These are phyloP conservation scores for Rhamphomyia laevipes DNA, from an alignment of 2,888 invertebrate species.

Conservation along the genomic window DNA sequence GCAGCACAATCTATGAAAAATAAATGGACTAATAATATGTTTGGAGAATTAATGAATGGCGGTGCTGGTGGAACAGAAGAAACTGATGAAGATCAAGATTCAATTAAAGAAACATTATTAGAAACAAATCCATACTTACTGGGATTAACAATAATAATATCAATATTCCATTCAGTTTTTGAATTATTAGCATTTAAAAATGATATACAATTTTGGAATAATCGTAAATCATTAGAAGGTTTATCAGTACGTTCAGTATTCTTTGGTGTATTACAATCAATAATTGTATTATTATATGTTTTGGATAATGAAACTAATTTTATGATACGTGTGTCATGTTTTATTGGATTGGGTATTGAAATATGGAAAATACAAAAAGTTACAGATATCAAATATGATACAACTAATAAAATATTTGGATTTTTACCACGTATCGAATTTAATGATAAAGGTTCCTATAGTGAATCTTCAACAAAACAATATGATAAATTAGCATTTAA, in stretches of 20 bases:
- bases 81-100: slow-evolving; percentile 77
- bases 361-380: slow-evolving; percentile 99
- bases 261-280: slow-evolving; percentile 94
- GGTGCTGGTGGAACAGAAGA: slow-evolving; percentile 55
- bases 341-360: slow-evolving; percentile 90
- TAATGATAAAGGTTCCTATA: slow-evolving; percentile 93
- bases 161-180: slow-evolving; percentile 93
- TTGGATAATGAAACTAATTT: slow-evolving; percentile 98
- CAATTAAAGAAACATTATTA: slow-evolving; percentile 82
- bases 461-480: slow-evolving; percentile 81
- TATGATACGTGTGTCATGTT: slow-evolving; percentile 87
- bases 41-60: slow-evolving; percentile 55
- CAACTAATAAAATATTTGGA: slow-evolving; percentile 62
- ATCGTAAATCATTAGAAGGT: slow-evolving; percentile 91
- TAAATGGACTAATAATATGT: slow-evolving; percentile 57
- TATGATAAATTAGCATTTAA: slow-evolving; percentile 94
- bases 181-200: slow-evolving; percentile 99
- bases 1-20: slow-evolving; percentile 90
- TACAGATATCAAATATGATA: slow-evolving; percentile 67
- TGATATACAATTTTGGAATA: slow-evolving; percentile 99
- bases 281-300: slow-evolving; percentile 91
- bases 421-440: slow-evolving; percentile 68
- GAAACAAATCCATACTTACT: slow-evolving; percentile 95
- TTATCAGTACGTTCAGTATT: slow-evolving; percentile 96
- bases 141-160: slow-evolving; percentile 81